Evolutionary conservation across 2,888 invertebrate species (phyloP), one percentile per base, ranked within the genome.

Genomic region (Thysanoteuthis rhombus): DNA sequence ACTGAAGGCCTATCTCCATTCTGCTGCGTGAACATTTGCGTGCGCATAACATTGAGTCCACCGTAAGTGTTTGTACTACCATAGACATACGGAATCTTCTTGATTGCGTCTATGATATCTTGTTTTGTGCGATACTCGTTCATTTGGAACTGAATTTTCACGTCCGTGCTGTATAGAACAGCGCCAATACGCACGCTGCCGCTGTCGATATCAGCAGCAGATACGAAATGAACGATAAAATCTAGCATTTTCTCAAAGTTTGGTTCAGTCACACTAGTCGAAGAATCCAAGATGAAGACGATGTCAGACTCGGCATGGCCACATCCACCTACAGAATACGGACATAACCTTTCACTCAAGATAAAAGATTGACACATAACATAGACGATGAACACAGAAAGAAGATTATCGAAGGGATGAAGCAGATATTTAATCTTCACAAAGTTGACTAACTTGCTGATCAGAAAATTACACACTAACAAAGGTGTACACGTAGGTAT

Each of bases 1-100:
- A 95, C 96, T 39, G 94, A 95, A 12, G 95, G 94, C 45, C 96
- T 94, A 94, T 96, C 96, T 10, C 96, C 96, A 89, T 95, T 95
- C 28, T 91, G 93, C n/a, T 93, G 92, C 10, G 95, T 95, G 94
- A 96, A 96, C 95, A 96, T 95, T 47, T 94, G 90, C 10, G 94
- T 93, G 52, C 96, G 95, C 95, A 96, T 95, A 25, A 95, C 94
- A 36, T 95, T 94, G 1, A 96, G 94, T n/a, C 96, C 96, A 93
- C 95, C 95, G 32, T 96, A 96, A 22, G 96, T 96, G 95, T 96
- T 96, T n/a, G 96, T 96, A 92, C 95, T 95, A 36, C 96, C 96
- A 93, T 95, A 95, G 39, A 95, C 95, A 93, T 96, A 96, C 8
- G 95, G 95, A 47, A 96, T 95, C 12, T 93, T 93, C 92, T 95